Evolutionary conservation across 2,113 vertebrate species (phyloP).

Genomic region (Steatornis caripensis): DNA sequence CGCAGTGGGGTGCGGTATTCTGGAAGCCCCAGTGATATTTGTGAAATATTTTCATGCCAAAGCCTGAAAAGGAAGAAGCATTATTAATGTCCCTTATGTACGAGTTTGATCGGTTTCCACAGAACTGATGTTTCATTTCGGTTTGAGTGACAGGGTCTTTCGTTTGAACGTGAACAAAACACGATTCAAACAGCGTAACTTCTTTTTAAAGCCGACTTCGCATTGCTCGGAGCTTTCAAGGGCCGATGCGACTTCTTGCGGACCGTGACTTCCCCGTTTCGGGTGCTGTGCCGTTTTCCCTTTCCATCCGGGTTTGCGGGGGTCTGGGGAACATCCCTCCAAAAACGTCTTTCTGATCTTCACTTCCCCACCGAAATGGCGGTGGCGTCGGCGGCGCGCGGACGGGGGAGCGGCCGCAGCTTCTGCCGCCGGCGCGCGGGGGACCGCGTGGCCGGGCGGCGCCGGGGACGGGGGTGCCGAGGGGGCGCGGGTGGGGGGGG

Average conservation of each 20-base stretch:
- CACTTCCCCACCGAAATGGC: neutral
- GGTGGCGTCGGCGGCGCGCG: rapidly evolving
- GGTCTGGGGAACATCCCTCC: neutral
- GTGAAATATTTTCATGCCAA: neutral
- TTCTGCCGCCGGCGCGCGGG: rapidly evolving
- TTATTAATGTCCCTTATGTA: neutral
- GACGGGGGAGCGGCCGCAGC: neutral
- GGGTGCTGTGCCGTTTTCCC: neutral
- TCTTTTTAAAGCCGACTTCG: neutral
- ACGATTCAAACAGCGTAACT: neutral
- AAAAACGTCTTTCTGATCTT: neutral
- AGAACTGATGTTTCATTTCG: neutral
- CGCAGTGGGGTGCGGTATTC: neutral
- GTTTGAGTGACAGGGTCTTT: neutral
- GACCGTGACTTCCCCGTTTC: neutral
- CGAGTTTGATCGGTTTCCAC: neutral
- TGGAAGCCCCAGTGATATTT: neutral
- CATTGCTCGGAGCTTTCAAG: neutral
- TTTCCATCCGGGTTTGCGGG: neutral
- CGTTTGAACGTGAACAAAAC: neutral
- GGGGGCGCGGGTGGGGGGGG: neutral
- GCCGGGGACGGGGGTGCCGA: neutral
- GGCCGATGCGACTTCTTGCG: rapidly evolving
- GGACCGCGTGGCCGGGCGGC: neutral
- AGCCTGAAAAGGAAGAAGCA: neutral